Conservation (phyloP, 2,113 vertebrate species). For the Vicugna pacos region DNA sequence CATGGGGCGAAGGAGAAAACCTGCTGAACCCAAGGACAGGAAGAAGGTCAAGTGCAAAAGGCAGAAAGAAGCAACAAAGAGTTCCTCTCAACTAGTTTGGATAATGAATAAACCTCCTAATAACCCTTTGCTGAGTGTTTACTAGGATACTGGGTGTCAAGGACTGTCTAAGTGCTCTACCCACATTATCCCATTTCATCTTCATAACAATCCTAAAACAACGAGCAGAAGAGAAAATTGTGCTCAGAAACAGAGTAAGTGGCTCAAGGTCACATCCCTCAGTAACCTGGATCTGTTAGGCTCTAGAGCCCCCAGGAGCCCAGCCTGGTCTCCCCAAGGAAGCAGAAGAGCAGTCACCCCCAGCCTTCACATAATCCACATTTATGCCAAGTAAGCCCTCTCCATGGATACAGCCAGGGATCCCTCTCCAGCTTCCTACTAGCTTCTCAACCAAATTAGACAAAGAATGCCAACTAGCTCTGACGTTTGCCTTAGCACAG, state of each 20-base stretch:
- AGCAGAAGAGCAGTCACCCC: neutral
- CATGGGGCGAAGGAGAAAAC: neutral
- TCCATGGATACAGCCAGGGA: neutral
- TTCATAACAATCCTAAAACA: neutral
- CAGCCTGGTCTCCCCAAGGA: neutral
- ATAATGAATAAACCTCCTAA: neutral
- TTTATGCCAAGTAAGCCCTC: neutral
- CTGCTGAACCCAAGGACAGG: neutral
- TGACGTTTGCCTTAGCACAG: slow-evolving; percentile 23
- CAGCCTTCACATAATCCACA: neutral
- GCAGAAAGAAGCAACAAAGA: neutral
- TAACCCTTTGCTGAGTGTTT: neutral
- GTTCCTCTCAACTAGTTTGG: neutral
- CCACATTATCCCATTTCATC: neutral
- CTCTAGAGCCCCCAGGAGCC: neutral
- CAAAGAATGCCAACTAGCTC: slow-evolving; percentile 1
- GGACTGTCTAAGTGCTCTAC: neutral
- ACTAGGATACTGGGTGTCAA: neutral
- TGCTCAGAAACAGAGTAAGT: neutral
- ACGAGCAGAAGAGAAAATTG: neutral
- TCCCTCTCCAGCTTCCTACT: neutral
- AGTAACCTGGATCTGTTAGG: neutral
- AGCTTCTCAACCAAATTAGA: slow-evolving; percentile 8
- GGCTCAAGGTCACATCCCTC: neutral
- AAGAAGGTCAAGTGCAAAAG: neutral